phyloP scores from a whole-genome alignment of 2,888 invertebrate genomes.

The Odontocerum albicorne region DNA sequence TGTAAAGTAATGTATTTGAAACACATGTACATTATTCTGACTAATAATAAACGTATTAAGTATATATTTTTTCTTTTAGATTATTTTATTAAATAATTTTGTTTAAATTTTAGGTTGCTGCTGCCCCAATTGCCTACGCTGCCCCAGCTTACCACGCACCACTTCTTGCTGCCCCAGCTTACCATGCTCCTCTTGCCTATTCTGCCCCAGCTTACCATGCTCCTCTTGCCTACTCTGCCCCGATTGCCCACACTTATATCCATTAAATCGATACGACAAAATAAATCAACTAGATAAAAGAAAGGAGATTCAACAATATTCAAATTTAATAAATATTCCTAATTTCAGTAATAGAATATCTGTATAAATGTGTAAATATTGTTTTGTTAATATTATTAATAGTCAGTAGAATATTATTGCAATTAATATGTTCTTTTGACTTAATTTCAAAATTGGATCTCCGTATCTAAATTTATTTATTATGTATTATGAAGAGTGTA shows the following conservation, averaged over 20 bases:
- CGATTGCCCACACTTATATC: conserved; percentile 37
- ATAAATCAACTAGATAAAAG: background rate
- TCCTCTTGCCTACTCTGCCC: conserved; percentile 45
- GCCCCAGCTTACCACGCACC: conserved; percentile 42
- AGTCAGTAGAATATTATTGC: no score
- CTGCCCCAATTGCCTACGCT: conserved; percentile 45
- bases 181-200: conserved; percentile 38
- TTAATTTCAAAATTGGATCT: no score
- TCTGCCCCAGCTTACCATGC: conserved; percentile 37
- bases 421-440: no score
- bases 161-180: conserved; percentile 39
- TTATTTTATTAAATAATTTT: no score
- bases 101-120: conserved; percentile 38
- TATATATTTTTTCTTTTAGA: no score
- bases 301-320: background rate
- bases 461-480: no score
- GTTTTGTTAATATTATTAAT: no score
- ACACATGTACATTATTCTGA: no score
- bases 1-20: no score
- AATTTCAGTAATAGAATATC: no score
- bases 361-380: no score
- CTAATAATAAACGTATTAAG: no score
- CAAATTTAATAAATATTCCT: background rate
- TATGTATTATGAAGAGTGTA: conserved; percentile 10
- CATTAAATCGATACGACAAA: conserved; percentile 17